Evolutionary conservation across 2,797 vertebrate species (phyloP), one percentile per base, ranked within the genome.

Genomic region (Vipera latastei): DNA sequence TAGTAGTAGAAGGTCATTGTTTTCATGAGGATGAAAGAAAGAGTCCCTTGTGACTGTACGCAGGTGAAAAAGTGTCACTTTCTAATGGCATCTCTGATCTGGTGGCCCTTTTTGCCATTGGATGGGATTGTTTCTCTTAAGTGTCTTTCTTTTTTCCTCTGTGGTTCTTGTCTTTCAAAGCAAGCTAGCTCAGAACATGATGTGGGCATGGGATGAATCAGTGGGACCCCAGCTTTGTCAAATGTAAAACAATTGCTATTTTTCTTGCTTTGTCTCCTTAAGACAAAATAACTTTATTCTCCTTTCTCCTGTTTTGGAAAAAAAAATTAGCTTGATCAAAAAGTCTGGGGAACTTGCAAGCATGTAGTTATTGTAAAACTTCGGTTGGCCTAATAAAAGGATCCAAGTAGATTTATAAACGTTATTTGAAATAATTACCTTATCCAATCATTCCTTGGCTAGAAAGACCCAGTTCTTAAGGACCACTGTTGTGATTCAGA

Each of bases 151-250:
- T 94, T 83, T 91, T 93, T 95, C 93, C 90, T 94, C 63, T 97
- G 95, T 95, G 95, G 96, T 96, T 97, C 96, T 96, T 97, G 97
- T 97, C 97, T 97, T 97, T 97, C 97, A 96, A 96, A 95, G 95
- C 95, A 95, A 96, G 93, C 97, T 96, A 92, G 97, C 97, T 97
- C 96, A 97, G 63, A 28, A 69, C 38, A 83, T n/a, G 26, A 55
- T 14, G 85, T 53, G 48, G 51, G 12, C 51, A n/a, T 55, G 85
- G 51, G 26, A 28, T 78, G 69, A 78, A 78, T 86, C 51, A 86
- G 13, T 86, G 9, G 9, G 25, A 48, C 22, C 83, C 83, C 53
- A 3, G 85, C 48, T 86, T 55, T 86, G 85, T 26, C 85, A 86
- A 86, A 7, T n/a, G 11, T 86, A 12, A 25, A 26, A 28, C 25